Conservation (phyloP, 2,797 vertebrate genomes). For the Phrynocephalus vlangalii region DNA sequence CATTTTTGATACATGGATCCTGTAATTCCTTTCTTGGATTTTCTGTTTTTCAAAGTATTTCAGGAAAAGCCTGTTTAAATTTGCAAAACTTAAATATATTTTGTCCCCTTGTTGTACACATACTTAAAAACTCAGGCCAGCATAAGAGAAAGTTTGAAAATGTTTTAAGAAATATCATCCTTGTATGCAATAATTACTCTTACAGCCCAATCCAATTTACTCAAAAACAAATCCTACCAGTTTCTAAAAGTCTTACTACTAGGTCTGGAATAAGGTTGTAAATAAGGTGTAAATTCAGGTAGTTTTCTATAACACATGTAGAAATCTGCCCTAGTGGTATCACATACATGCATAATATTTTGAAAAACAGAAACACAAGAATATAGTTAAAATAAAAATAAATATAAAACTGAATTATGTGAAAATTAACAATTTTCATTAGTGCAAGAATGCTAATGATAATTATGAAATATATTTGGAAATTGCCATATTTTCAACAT, state of each 20-base stretch:
- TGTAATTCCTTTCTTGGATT: conserved; percentile 20
- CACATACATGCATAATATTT: conserved; percentile 22
- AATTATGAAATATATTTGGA: conserved; percentile 26
- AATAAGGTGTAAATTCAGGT: neutral
- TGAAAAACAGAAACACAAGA: conserved; percentile 15
- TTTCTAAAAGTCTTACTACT: neutral
- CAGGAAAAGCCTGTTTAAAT: conserved; percentile 23
- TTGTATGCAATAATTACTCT: conserved; percentile 33
- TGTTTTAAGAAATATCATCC: conserved; percentile 20
- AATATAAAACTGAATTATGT: neutral
- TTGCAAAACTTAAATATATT: conserved; percentile 48
- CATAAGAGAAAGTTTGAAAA: conserved; percentile 37
- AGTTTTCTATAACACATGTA: conserved; percentile 23
- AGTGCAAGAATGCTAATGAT: conserved; percentile 20
- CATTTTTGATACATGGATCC: conserved; percentile 29
- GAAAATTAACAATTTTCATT: conserved; percentile 40
- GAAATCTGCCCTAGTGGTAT: conserved; percentile 20
- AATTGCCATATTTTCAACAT: conserved; percentile 36
- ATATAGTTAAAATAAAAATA: neutral
- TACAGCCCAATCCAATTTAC: neutral
- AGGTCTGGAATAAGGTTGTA: neutral
- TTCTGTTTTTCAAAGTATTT: conserved; percentile 45
- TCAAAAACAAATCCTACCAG: neutral
- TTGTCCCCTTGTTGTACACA: conserved; percentile 33
- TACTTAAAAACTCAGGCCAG: conserved; percentile 21